Evolutionary conservation across 2,888 invertebrate genomes (phyloP).

Genomic region (Bembecia ichneumoniformis): DNA sequence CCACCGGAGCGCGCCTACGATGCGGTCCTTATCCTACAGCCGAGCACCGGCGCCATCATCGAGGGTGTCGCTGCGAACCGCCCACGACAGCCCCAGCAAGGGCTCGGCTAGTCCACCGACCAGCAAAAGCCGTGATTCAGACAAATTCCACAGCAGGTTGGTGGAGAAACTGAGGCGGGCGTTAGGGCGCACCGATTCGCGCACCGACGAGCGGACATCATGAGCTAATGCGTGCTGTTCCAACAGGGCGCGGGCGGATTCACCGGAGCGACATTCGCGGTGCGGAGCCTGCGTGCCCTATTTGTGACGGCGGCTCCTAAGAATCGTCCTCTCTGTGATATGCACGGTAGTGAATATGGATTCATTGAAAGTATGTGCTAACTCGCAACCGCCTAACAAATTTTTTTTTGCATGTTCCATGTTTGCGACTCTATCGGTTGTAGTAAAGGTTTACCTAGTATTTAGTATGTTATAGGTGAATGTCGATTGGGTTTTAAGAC

Average conservation of each 20-base stretch:
- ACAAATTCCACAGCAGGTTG: constrained; percentile 85
- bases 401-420: constrained; percentile 37
- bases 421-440: neutral
- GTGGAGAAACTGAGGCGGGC: constrained; percentile 84
- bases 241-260: constrained; percentile 61
- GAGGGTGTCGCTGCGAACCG: constrained; percentile 74
- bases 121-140: constrained; percentile 68
- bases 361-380: constrained; percentile 48
- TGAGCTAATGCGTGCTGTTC: constrained; percentile 70
- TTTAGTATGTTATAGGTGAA: constrained; percentile 43
- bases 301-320: constrained; percentile 44
- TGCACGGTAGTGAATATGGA: constrained; percentile 44
- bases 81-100: constrained; percentile 77
- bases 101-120: constrained; percentile 77
- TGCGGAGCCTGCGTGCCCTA: constrained; percentile 64
- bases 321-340: constrained; percentile 57
- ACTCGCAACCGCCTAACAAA: constrained; percentile 34
- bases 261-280: constrained; percentile 55
- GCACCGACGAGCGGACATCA: constrained; percentile 61
- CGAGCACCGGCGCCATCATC: constrained; percentile 60
- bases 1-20: constrained; percentile 78
- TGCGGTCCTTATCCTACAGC: constrained; percentile 72
- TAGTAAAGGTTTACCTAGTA: neutral
- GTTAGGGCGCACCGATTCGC: constrained; percentile 72
- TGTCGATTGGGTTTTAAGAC: constrained; percentile 51